These are phyloP conservation scores for Galeruca laticollis DNA, from an alignment of 2,888 invertebrate genomes.

Conservation along the genomic window DNA sequence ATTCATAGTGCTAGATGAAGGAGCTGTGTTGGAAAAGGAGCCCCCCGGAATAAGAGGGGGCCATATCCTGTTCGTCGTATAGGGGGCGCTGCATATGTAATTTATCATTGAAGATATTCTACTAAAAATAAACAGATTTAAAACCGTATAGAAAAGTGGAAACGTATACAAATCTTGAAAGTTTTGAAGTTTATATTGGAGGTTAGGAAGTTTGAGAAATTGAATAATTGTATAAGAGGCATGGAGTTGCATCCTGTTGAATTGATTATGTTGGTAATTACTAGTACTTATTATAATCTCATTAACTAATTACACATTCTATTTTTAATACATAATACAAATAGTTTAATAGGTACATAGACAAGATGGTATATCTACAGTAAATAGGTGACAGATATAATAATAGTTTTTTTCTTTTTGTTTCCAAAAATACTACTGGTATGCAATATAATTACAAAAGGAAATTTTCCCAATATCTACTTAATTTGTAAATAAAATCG, in stretches of 20 bases:
- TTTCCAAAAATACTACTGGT: too few relatives aligned
- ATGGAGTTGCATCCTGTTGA: background rate
- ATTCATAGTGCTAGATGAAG: slow-evolving; percentile 44
- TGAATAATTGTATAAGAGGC: background rate
- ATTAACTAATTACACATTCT: too few relatives aligned
- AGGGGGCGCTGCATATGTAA: slow-evolving; percentile 60
- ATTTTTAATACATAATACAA: too few relatives aligned
- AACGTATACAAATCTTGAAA: slow-evolving; percentile 12
- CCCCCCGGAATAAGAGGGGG: slow-evolving; percentile 64
- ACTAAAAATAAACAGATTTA: slow-evolving; percentile 19
- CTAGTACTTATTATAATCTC: background rate
- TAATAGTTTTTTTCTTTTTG: too few relatives aligned
- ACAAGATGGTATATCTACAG: too few relatives aligned
- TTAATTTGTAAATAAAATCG: too few relatives aligned
- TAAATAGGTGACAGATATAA: too few relatives aligned
- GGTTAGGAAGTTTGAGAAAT: slow-evolving; percentile 5
- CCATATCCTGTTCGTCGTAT: slow-evolving; percentile 53
- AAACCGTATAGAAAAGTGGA: background rate
- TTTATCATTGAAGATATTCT: slow-evolving; percentile 11
- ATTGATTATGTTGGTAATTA: background rate
- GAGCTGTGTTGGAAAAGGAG: slow-evolving; percentile 54
- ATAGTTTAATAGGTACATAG: too few relatives aligned
- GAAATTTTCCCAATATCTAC: too few relatives aligned
- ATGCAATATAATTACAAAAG: too few relatives aligned
- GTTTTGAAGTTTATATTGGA: slow-evolving; percentile 1